Conservation (phyloP, 2,113 vertebrate genomes). For the Pongo abelii region DNA sequence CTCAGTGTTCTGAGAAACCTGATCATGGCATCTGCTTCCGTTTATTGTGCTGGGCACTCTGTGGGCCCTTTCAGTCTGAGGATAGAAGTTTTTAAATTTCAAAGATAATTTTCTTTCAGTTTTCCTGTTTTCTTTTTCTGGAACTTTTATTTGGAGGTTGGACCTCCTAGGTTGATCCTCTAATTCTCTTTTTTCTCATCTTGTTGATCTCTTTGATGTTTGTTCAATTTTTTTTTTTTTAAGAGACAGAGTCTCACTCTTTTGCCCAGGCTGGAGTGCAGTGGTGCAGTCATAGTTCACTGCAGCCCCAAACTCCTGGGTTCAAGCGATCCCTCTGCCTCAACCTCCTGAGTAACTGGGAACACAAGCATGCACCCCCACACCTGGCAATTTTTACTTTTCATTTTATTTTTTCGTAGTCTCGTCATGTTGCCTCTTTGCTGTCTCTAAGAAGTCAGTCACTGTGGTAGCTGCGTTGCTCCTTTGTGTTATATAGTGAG, state of each 20-base stretch:
- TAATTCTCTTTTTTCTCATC: background rate
- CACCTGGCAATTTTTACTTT: background rate
- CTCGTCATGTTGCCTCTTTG: background rate
- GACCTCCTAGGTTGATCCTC: background rate
- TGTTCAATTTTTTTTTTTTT: background rate
- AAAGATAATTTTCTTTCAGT: background rate
- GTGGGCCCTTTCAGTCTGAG: no score
- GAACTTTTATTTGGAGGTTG: background rate
- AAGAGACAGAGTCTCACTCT: background rate
- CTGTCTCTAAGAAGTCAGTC: background rate
- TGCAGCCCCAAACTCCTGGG: background rate
- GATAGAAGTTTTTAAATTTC: background rate
- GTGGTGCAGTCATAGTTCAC: background rate
- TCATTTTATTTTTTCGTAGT: no score
- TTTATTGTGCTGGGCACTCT: background rate
- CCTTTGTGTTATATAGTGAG: background rate
- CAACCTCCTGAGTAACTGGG: no score
- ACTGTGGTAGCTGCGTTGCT: fast-evolving
- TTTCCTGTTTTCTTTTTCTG: background rate
- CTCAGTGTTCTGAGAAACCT: background rate
- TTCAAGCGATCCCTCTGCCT: background rate
- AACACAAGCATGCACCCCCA: background rate
- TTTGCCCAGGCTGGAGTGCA: background rate
- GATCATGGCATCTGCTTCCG: fast-evolving
- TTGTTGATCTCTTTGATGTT: background rate